These are phyloP conservation scores for Tor tambroides DNA, from an alignment of 2,113 vertebrate genomes.

Conservation along the genomic window DNA sequence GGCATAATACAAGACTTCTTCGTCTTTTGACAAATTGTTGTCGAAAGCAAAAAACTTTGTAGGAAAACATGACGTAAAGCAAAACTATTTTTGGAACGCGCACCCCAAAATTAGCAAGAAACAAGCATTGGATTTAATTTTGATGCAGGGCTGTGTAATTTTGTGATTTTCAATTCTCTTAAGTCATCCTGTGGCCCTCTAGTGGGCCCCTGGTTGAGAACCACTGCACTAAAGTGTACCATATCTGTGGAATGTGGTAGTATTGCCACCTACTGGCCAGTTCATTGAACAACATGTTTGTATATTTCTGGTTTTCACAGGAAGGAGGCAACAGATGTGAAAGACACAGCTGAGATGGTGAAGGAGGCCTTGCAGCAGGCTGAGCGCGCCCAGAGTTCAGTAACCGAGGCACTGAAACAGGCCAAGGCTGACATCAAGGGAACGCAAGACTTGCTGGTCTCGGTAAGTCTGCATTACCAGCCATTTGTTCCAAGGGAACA, in stretches of 20 bases:
- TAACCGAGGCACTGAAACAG: conserved; percentile 87
- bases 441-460: conserved; percentile 87
- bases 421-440: conserved; percentile 87
- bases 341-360: conserved; percentile 84
- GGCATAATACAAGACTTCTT: neutral
- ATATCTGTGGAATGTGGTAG: neutral
- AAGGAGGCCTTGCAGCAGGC: conserved; percentile 89
- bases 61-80: too few relatives aligned
- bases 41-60: too few relatives aligned
- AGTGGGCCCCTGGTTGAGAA: neutral
- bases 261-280: conserved; percentile 28
- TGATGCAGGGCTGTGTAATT: too few relatives aligned
- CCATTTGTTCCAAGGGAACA: neutral
- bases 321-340: conserved; percentile 84
- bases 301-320: conserved; percentile 68
- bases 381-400: conserved; percentile 85
- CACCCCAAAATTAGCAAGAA: too few relatives aligned
- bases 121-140: too few relatives aligned
- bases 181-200: too few relatives aligned
- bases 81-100: too few relatives aligned
- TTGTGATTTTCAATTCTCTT: too few relatives aligned
- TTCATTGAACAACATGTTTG: neutral
- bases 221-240: neutral
- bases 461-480: conserved; percentile 75
- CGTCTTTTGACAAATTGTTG: too few relatives aligned